These are phyloP conservation scores for Poecile montanus DNA, from an alignment of 2,797 vertebrate species.

Conservation along the genomic window DNA sequence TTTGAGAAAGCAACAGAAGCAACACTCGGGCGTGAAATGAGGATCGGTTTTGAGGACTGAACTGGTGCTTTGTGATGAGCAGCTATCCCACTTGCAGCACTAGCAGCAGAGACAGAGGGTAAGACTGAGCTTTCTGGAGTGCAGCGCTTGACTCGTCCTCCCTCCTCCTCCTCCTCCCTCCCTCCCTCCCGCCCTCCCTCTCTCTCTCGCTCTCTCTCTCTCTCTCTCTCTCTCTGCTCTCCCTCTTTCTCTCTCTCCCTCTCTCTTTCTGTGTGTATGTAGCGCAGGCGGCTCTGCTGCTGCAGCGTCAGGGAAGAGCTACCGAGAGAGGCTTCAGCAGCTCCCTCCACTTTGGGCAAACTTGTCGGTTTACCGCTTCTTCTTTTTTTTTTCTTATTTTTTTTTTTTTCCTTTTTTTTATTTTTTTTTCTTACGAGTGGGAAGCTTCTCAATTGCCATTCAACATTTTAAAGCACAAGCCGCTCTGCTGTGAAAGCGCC, in stretches of 20 bases:
- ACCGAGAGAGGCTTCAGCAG: conserved; percentile 51
- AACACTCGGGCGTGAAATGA: neutral
- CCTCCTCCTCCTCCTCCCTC: neutral
- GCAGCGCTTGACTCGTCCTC: conserved; percentile 49
- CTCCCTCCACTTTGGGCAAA: conserved; percentile 76
- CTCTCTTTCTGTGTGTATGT: conserved; percentile 53
- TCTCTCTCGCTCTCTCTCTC: neutral
- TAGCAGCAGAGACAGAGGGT: conserved; percentile 16
- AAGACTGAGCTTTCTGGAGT: conserved; percentile 61
- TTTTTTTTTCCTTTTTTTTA: neutral
- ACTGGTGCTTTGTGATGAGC: conserved; percentile 20
- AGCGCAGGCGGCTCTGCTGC: conserved; percentile 59
- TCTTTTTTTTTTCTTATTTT: neutral
- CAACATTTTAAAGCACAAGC: conserved; percentile 58
- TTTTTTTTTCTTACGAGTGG: neutral
- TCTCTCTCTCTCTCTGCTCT: conserved; percentile 1
- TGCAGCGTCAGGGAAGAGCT: conserved; percentile 63
- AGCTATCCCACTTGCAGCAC: conserved; percentile 51
- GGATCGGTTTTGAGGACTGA: neutral
- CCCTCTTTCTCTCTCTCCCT: conserved; percentile 32
- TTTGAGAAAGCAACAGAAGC: neutral
- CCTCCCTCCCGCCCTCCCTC: neutral
- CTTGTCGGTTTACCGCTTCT: conserved; percentile 66
- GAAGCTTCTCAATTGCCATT: conserved; percentile 65
- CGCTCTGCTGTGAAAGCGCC: conserved; percentile 63